Conservation (phyloP, 2,113 vertebrate genomes). For the Psammodynastes pulverulentus region DNA sequence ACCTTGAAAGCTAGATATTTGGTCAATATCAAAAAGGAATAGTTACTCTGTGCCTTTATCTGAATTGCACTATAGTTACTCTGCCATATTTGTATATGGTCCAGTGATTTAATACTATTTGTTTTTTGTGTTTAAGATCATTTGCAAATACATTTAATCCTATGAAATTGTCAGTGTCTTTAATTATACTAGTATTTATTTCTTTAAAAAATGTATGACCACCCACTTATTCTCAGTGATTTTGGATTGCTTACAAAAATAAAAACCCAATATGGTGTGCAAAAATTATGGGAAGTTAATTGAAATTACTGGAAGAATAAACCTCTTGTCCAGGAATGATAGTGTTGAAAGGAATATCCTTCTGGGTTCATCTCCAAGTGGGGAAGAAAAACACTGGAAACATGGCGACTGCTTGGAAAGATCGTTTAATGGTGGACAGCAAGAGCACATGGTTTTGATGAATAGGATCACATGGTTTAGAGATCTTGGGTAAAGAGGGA, state of each 20-base stretch:
- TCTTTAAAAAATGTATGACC: neutral
- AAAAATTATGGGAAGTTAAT: neutral
- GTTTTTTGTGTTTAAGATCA: neutral
- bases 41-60: neutral
- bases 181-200: neutral
- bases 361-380: no score
- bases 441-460: no score
- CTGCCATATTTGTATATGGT: neutral
- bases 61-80: neutral
- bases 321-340: neutral
- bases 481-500: no score
- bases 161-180: neutral
- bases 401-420: no score
- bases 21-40: neutral
- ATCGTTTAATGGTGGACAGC: no score
- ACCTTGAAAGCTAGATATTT: constrained; percentile 46
- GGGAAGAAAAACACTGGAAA: no score
- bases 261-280: neutral
- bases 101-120: neutral
- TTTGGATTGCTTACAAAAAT: no score
- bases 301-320: neutral
- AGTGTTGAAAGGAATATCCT: no score
- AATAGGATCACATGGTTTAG: no score
- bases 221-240: no score
- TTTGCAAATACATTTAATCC: constrained; percentile 4